Base-by-base conservation (phyloP, 1,140 invertebrate species). In the Pogonomyrmex barbatus region DNA sequence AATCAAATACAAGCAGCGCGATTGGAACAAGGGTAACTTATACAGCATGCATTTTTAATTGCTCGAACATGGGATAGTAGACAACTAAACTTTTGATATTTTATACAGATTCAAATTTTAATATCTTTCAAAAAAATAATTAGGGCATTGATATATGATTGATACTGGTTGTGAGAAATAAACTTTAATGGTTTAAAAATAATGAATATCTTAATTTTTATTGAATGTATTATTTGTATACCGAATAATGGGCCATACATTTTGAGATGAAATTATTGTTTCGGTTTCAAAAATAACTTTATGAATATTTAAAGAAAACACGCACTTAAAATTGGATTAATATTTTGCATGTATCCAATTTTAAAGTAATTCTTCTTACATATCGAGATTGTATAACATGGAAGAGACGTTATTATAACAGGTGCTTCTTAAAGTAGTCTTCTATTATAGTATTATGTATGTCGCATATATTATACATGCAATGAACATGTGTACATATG, bases 11-110 rank as follows among this genome's bases (percentile, higher is more conserved):
- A 92, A 71, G 77, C 91, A 60, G 76, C 92, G 62, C 91, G 92
- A 76, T 91, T 94, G 87, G 93, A 95, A 71, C 91, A 92, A 93
- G 92, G 94, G 94, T 95, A 95, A 94, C 88, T 92, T 68, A 63
- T 89, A 67, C 68, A 45, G 89, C 89, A 91, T 91, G 89, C 50
- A 86, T 89, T 86, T 73, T 81, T 17, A 84, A 86, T 68, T 78
- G 45, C 39, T 52, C 76, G 52, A 87, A 78, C 85, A 82, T 68
- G 12, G 75, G 62, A 84, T 90, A 90, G 65, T 52, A 79, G 50
- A 50, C 73, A 56, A 62, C 84, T 52, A 62, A 82, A n/a, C 12
- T 70, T 82, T 54, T 58, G 47, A 45, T 39, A 58, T 68, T 85
- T 83, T 75, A 60, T 50, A 63, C 0, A 63, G 17, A 81, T 3